Evolutionary conservation across 2,888 invertebrate genomes (phyloP), one percentile per base, ranked within the genome.

Genomic region (Pantelozetes paolii): DNA sequence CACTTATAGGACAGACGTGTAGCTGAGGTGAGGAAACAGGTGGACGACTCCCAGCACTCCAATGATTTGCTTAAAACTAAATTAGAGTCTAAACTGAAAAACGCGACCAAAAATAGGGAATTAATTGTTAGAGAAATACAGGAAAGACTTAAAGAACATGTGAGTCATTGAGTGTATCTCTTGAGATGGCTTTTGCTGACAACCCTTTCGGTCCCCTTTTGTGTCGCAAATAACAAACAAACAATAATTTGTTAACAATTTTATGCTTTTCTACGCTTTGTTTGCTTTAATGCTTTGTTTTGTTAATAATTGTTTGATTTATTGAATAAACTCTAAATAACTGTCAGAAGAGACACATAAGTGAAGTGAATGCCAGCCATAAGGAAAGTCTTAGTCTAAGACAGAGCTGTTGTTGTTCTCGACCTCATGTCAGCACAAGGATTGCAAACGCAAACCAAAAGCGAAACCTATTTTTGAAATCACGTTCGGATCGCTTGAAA

Each of bases 111-210:
- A 70, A 79, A 78, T 40, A 74, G 79, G 2, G 84, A 85, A 80
- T 85, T 85, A 80, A 80, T 83, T 64, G 84, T 82, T 36, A 80
- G 82, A 73, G 80, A 85, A 79, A 80, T 85, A 76, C 84, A 89
- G 84, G 88, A 86, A 81, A 92, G 91, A 84, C 86, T 92, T 81
- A 88, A 90, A 84, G 89, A 90, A 84, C 89, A 90, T 86, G 92
- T 92, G 87, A 82, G 89, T 86, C 40, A 36, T 26, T n/a, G n/a
- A n/a, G n/a, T n/a, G n/a, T n/a, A n/a, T n/a, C n/a, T n/a, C n/a
- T n/a, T n/a, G n/a, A n/a, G n/a, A n/a, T n/a, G n/a, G n/a, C n/a
- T n/a, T n/a, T n/a, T n/a, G n/a, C n/a, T n/a, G n/a, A n/a, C n/a
- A n/a, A n/a, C n/a, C n/a, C n/a, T n/a, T n/a, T n/a, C n/a, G n/a